Conservation (phyloP, 1,140 invertebrate species). For the Anoplolepis gracilipes region DNA sequence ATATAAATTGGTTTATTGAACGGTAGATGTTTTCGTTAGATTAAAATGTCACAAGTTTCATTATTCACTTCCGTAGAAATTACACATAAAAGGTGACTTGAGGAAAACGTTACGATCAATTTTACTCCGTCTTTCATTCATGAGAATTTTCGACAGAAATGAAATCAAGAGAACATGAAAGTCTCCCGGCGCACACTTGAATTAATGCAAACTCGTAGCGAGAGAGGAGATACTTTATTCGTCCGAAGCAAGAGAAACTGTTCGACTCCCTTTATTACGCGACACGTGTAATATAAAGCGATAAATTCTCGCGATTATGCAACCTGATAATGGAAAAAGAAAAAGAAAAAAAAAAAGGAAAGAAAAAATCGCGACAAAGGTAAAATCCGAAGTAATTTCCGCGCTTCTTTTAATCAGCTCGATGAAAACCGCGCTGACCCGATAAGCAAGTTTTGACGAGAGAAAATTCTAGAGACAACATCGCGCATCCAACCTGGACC, state of each 20-base stretch:
- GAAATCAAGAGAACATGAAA: not conserved
- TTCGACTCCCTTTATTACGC: conserved; percentile 14
- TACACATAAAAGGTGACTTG: not conserved
- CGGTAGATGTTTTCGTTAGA: not conserved
- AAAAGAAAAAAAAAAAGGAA: not conserved
- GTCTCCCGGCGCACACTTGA: not conserved
- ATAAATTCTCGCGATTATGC: conserved; percentile 22
- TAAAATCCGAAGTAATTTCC: not conserved
- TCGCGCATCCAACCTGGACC: too few species aligned
- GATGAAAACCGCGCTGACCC: not conserved
- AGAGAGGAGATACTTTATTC: not conserved
- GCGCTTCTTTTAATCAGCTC: conserved; percentile 7
- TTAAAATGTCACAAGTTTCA: not conserved
- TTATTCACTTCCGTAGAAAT: not conserved
- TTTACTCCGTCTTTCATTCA: not conserved
- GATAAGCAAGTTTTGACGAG: too few species aligned
- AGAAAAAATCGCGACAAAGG: not conserved
- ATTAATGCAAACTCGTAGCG: conserved; percentile 17
- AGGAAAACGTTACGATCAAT: not conserved
- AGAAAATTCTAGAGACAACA: not conserved
- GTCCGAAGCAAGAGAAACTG: not conserved
- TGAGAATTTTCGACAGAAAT: conserved; percentile 25
- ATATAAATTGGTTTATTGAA: not conserved
- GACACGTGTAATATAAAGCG: not conserved
- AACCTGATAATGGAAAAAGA: not conserved